Conservation (phyloP, 2,113 vertebrate species). For the Globicephala melas region DNA sequence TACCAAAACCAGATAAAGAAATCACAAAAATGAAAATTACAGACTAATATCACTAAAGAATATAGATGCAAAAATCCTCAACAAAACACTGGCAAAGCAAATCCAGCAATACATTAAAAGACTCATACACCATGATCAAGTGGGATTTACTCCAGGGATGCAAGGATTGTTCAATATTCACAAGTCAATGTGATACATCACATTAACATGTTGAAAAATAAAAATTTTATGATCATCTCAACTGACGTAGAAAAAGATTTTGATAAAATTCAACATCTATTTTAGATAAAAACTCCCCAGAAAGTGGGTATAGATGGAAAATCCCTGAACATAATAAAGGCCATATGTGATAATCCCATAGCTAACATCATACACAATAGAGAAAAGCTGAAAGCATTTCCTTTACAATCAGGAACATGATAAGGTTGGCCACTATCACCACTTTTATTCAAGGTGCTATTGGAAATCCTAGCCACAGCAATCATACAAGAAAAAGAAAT, state of each 20-base stretch:
- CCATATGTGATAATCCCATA: background rate
- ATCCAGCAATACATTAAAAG: background rate
- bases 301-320: background rate
- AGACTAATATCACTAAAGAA: background rate
- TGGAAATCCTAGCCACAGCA: background rate
- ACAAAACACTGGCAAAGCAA: background rate
- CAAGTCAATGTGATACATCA: background rate
- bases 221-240: background rate
- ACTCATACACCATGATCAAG: background rate
- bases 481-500: no score
- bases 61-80: background rate
- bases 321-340: background rate
- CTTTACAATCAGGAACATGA: background rate
- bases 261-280: background rate
- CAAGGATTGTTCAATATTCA: background rate
- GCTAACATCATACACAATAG: background rate
- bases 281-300: background rate
- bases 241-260: background rate
- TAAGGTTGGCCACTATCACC: background rate
- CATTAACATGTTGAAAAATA: background rate
- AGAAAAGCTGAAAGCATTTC: background rate
- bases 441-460: background rate
- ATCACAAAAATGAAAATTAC: background rate
- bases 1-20: background rate
- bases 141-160: background rate